These are phyloP conservation scores for Caenorhabditis sp. DNA, from an alignment of 2,888 invertebrate species.

Conservation along the genomic window DNA sequence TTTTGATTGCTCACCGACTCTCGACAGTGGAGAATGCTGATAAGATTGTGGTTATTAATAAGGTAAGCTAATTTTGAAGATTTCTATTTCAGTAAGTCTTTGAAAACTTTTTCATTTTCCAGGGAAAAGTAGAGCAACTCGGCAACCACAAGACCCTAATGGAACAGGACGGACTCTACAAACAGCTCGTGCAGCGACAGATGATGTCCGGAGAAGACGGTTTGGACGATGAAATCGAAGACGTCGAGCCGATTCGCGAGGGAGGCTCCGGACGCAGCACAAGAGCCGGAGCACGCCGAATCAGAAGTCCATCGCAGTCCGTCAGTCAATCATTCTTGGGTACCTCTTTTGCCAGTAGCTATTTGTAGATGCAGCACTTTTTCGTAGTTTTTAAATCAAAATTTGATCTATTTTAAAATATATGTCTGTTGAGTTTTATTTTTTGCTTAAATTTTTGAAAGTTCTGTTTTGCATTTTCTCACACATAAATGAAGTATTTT, in stretches of 20 bases:
- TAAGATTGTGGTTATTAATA: conserved; percentile 77
- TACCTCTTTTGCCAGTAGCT: conserved; percentile 79
- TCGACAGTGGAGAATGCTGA: conserved; percentile 85
- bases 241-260: conserved; percentile 39
- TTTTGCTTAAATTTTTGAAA: background rate
- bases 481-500: too few species aligned
- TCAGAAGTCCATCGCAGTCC: conserved; percentile 70
- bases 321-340: conserved; percentile 81
- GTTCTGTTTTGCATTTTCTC: too few species aligned
- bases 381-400: background rate
- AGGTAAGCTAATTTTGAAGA: conserved; percentile 47
- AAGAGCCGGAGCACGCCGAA: conserved; percentile 61
- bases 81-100: too few species aligned
- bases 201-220: conserved; percentile 77
- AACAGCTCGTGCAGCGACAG: conserved; percentile 82
- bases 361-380: conserved; percentile 68
- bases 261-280: conserved; percentile 40
- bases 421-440: background rate
- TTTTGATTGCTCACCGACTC: conserved; percentile 85
- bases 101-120: background rate
- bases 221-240: conserved; percentile 52
- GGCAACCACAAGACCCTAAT: conserved; percentile 82
- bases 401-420: background rate
- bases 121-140: conserved; percentile 82
- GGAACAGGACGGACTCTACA: conserved; percentile 83